Base-by-base conservation (phyloP, 2,113 vertebrate genomes). In the Crocuta crocuta region DNA sequence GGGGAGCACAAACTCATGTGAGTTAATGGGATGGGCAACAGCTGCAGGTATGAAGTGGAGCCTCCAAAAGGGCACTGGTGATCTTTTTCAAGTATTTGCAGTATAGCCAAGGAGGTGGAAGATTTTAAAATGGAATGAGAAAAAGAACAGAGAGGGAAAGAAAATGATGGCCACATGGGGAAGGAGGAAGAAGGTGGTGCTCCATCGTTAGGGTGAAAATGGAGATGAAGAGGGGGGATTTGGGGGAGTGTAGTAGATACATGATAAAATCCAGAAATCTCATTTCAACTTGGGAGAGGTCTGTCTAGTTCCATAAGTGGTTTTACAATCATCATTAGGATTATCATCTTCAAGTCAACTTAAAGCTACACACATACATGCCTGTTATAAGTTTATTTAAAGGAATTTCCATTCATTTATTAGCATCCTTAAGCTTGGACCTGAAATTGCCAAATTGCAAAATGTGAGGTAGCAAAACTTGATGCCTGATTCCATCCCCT, bases 381-480 rank as follows among this genome's bases (percentile, higher is more conserved):
- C 15, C 7, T 70, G 31, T 83, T 68, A 31, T n/a, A 89, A 80
- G 76, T 68, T 78, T 17, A 8, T 55, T 74, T 76, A 21, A 70
- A 85, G 39, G 7, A 48, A 7, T 78, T 73, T 85, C 10, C 39
- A 89, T 65, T 89, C 10, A 82, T 86, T 93, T 55, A 28, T 61
- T 87, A 88, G 28, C 39, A 11, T 50, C 50, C 11, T 89, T 82
- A 78, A 48, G 9, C 31, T 71, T 63, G 13, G 23, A 39, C 23
- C 28, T 81, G 65, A 91, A 83, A 50, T 58, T 91, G 21, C 16
- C 11, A 35, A 66, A 88, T 66, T 87, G 7, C 48, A 39, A 39
- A 39, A 39, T 90, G 73, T 71, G 28, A 74, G 80, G 83, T 63
- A 97, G 15, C 15, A 83, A 66, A 79, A 45, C 28, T 4, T 71